Percentiles rank a stretch among this genome's conserved stretches.
Evolutionary conservation across 2,888 invertebrate genomes (phyloP).

Genomic region (Nephrotoma guestfalica): DNA sequence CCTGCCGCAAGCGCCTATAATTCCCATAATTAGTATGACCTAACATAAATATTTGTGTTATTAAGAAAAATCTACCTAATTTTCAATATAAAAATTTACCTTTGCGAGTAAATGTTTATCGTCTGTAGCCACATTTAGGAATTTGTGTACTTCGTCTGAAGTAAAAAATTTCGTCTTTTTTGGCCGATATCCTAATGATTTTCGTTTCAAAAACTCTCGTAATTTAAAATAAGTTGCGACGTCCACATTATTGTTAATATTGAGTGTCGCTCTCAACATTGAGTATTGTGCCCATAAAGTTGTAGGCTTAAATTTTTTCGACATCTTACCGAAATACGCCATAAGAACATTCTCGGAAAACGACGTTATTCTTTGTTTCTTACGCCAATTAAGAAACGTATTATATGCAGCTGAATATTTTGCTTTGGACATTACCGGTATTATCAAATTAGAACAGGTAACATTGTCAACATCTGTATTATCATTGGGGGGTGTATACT

Average conservation of each 20-base stretch:
- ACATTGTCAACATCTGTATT: no score
- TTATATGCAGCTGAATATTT: slow-evolving; percentile 5
- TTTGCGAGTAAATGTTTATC: slow-evolving; percentile 16
- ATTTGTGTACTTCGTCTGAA: slow-evolving; percentile 16
- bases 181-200: slow-evolving; percentile 16
- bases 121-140: slow-evolving; percentile 17
- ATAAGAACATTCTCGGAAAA: slow-evolving; percentile 11
- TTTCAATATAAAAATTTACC: background rate
- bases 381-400: slow-evolving; percentile 8
- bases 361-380: slow-evolving; percentile 2
- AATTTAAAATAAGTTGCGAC: slow-evolving; percentile 13
- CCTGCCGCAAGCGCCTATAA: slow-evolving; percentile 13
- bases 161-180: slow-evolving; percentile 20
- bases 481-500: no score
- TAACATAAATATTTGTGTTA: background rate
- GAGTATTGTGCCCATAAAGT: slow-evolving; percentile 16
- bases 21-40: slow-evolving; percentile 10
- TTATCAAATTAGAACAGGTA: background rate
- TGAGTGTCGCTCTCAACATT: slow-evolving; percentile 16
- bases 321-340: slow-evolving; percentile 15
- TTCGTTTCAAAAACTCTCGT: slow-evolving; percentile 17
- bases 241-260: slow-evolving; percentile 12
- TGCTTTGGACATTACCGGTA: background rate
- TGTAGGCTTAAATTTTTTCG: slow-evolving; percentile 15
- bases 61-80: background rate